A percentile compares a stretch with the other conserved stretches of the same genome.
Conservation (phyloP, 2,113 vertebrate species). For the Bolborhynchus lineola region DNA sequence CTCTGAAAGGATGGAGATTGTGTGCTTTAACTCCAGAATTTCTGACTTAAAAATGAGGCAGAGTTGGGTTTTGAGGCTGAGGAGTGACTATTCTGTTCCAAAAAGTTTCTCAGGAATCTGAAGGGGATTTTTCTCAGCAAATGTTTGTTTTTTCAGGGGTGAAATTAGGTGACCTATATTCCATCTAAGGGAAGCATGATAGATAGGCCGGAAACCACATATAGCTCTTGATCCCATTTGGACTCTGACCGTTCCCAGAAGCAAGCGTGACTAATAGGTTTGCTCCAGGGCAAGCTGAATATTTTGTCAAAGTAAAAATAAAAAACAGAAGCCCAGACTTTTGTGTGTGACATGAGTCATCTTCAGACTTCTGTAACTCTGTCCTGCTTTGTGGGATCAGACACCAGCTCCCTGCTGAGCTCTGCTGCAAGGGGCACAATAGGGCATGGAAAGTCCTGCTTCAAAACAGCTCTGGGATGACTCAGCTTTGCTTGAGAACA, state of each 20-base stretch:
- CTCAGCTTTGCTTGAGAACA: neutral
- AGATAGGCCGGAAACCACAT: constrained; percentile 47
- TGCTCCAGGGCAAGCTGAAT: constrained; percentile 36
- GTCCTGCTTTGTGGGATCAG: neutral
- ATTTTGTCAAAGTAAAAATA: constrained; percentile 34
- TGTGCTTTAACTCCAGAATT: neutral
- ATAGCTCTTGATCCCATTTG: neutral
- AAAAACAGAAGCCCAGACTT: constrained; percentile 30
- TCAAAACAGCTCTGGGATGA: neutral
- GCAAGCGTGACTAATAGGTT: constrained; percentile 38
- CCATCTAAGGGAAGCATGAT: neutral
- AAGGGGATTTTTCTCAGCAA: neutral
- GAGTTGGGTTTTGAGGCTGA: neutral
- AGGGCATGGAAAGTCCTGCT: neutral
- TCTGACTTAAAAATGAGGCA: neutral
- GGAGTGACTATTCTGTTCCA: neutral
- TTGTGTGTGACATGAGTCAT: constrained; percentile 38
- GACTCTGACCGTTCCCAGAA: constrained; percentile 16
- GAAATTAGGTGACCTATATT: constrained; percentile 57
- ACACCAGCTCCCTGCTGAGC: neutral
- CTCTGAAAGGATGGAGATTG: neutral
- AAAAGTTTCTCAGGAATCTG: neutral
- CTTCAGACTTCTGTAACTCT: neutral
- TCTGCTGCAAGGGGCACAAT: neutral
- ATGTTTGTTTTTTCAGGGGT: constrained; percentile 10